These are phyloP conservation scores for Tragelaphus buxtoni DNA, from an alignment of 2,113 vertebrate species.

Conservation along the genomic window DNA sequence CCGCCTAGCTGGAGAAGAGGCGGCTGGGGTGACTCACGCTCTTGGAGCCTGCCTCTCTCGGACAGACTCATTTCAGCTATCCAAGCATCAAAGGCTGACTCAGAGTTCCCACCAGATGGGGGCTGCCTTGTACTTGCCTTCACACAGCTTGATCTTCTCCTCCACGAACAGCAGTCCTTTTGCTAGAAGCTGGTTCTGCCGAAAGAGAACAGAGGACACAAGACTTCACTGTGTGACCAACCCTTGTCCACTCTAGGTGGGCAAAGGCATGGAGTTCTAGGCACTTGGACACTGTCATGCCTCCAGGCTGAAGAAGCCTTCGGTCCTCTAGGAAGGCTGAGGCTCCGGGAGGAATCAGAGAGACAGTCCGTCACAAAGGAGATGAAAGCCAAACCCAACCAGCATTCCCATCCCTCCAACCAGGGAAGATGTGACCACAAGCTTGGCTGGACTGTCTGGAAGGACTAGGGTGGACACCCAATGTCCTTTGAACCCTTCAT, in stretches of 20 bases:
- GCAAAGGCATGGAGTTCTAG: background rate
- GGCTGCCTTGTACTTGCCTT: constrained; percentile 81
- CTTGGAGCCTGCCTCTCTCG: background rate
- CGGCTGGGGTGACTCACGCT: background rate
- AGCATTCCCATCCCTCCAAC: background rate
- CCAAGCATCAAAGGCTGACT: constrained; percentile 46
- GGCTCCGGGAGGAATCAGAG: background rate
- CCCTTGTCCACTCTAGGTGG: background rate
- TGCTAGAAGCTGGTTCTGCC: constrained; percentile 93
- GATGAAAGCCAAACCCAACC: background rate
- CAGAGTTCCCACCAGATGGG: background rate
- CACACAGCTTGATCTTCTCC: constrained; percentile 90
- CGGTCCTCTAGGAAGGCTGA: background rate
- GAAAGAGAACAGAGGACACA: constrained; percentile 74
- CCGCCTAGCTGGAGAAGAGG: background rate
- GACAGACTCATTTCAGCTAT: constrained; percentile 24
- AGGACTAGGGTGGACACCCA: background rate
- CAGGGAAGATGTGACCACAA: too few relatives aligned
- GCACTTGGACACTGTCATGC: background rate
- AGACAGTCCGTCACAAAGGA: background rate
- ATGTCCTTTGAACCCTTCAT: background rate
- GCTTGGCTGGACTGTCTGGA: background rate
- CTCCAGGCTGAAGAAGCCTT: background rate
- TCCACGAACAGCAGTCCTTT: constrained; percentile 90
- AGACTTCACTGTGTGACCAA: background rate